Percentiles rank a stretch among this genome's conserved stretches.
Conservation (phyloP, 2,797 vertebrate genomes). For the Falco cherrug region DNA sequence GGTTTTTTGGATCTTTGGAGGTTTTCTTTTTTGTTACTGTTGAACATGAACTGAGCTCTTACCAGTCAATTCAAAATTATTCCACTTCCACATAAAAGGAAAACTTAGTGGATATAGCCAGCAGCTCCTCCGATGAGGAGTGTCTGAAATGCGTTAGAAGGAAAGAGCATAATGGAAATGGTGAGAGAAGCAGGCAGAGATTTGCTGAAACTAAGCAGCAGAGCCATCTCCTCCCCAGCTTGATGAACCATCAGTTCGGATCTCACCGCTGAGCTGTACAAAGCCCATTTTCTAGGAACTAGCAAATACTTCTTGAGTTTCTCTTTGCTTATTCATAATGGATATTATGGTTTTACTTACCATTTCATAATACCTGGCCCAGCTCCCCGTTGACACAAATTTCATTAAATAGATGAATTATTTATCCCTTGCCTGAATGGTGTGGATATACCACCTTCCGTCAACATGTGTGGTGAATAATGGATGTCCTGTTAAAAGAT, state of each 20-base stretch:
- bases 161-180: neutral
- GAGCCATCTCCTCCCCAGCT: neutral
- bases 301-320: neutral
- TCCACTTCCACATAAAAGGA: neutral
- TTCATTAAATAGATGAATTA: constrained; percentile 23
- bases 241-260: neutral
- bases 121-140: neutral
- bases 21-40: neutral
- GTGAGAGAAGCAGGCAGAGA: neutral
- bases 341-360: neutral
- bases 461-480: neutral
- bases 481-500: neutral
- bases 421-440: neutral
- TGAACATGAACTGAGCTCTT: neutral
- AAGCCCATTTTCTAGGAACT: neutral
- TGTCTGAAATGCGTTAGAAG: neutral
- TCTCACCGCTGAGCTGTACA: neutral
- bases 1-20: no score
- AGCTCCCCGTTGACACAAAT: neutral
- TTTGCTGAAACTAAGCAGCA: neutral
- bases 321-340: neutral
- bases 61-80: neutral
- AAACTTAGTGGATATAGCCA: neutral
- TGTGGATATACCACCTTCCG: neutral
- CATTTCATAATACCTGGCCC: neutral